Base-by-base conservation (phyloP, 2,888 invertebrate species). In the Bruchidius siliquastri region DNA sequence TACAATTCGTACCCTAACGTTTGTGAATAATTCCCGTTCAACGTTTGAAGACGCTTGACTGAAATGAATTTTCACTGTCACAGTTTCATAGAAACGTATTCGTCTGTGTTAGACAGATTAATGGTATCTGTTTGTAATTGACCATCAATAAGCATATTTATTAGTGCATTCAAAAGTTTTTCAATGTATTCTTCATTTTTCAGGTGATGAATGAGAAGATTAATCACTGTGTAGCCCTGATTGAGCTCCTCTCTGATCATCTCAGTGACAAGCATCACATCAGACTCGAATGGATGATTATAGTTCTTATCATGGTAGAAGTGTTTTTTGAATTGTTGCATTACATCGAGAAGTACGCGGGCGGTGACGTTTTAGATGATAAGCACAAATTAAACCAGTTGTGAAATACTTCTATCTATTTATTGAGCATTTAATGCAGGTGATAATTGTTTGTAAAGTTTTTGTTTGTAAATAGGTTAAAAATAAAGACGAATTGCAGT, bases 241-340 rank as follows among this genome's bases (percentile, higher is more conserved):
- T 98, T 8, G 96, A 97, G 82, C 88, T 98, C 75, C 88, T 99
- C 8, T 95, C 95, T 0, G 91, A 94, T 30, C 96, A 98, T 89
- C 90, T 98, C 26, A 96, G 94, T 73, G 98, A 98, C 87, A 90
- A 93, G 13, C 98, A 98, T 87, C 97, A 98, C 86, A 92, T 96
- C 18, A 90, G 97, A 0, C 89, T 99, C 0, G 99, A 99, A 86
- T 96, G 97, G 96, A 97, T 98, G 95, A 97, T 99, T 79, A 99
- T 99, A 76, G 89, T 94, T 22, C 91, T 99, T 67, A 99, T 99
- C 87, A 91, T 97, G 90, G 95, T 98, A 0, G 98, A 99, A 88
- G 98, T 98, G 20, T 91, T 90, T 76, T 96, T 96, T 86, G 96
- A 96, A 87, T 88, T 92, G 72, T 86, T 96, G 71, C 96, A 96